phyloP scores from a whole-genome alignment of 1,140 invertebrate species.

The Epicauta chinensis region DNA sequence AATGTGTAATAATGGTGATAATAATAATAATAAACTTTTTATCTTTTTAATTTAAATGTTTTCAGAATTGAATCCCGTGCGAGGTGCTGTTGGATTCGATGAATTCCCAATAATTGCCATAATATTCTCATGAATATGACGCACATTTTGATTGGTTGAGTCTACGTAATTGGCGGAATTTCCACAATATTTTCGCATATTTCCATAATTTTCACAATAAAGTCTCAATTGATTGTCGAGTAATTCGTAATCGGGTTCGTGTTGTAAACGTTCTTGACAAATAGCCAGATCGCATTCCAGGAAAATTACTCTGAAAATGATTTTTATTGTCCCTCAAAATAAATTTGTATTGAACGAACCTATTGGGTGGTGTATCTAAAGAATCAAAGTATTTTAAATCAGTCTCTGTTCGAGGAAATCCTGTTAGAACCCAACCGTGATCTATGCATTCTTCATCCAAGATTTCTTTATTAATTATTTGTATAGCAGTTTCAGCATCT shows the following conservation, averaged over 20 bases:
- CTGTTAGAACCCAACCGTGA: slow-evolving; percentile 55
- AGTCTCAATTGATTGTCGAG: neutral
- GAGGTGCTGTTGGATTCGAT: no score
- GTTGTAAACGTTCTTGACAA: slow-evolving; percentile 31
- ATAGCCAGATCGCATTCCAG: slow-evolving; percentile 37
- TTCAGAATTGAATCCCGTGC: no score
- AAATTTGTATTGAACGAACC: slow-evolving; percentile 35
- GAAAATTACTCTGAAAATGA: slow-evolving; percentile 32
- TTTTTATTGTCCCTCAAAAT: neutral
- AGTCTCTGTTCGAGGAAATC: slow-evolving; percentile 47
- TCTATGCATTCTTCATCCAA: slow-evolving; percentile 50
- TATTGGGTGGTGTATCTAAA: slow-evolving; percentile 55
- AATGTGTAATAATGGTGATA: no score
- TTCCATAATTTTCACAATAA: slow-evolving; percentile 38
- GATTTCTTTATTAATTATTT: slow-evolving; percentile 45
- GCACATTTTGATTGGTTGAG: slow-evolving; percentile 32
- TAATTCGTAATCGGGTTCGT: no score
- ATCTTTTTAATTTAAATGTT: no score
- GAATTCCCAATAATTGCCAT: slow-evolving; percentile 19
- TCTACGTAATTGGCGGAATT: slow-evolving; percentile 32
- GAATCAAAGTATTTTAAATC: slow-evolving; percentile 55
- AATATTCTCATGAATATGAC: slow-evolving; percentile 37
- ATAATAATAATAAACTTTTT: no score
- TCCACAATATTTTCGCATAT: slow-evolving; percentile 39
- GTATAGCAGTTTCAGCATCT: slow-evolving; percentile 30